Base-by-base conservation (phyloP, 2,113 vertebrate genomes). In the Melanerpes aurifrons region DNA sequence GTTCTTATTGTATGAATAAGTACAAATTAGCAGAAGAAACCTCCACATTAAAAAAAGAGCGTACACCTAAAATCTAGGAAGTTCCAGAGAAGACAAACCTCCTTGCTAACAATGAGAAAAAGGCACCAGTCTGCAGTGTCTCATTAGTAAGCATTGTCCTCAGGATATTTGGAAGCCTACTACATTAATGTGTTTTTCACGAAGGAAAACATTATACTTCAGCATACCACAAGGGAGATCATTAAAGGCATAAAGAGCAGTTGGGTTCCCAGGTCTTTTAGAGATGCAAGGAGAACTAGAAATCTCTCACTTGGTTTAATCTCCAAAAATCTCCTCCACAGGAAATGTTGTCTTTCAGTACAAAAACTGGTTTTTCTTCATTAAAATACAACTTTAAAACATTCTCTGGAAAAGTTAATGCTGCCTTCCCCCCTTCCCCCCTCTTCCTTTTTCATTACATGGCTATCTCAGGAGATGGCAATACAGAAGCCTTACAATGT, bases 1-100 rank as follows among this genome's bases (percentile, higher is more conserved):
- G 83, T 69, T 22, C 21, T 90, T 92, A 17, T 3, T 66, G 31
- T 35, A 78, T 10, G 18, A 80, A 85, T 63, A 62, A 25, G 7
- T 56, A 82, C 56, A 91, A 92, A 92, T 92, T 66, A 87, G 62
- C 26, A 75, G 69, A 64, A 91, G 31, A 87, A 96, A 63, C 48
- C 59, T 92, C 67, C 71, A 69, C 89, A 71, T 75, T 84, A 77
- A 87, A 73, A 73, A 48, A 80, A 32, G 8, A 29, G 6, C 29
- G 62, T 12, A 75, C 13, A 74, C 37, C 48, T 86, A 84, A 90
- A 93, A 69, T 54, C 43, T 43, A 71, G 26, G 37, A 57, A 73
- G 61, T 48, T 67, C 68, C 77, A 20, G 53, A 45, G 40, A 85
- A 88, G 56, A 40, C 53, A 86, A 29, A 7, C 22, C 8, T 83